phyloP scores from a whole-genome alignment of 2,797 vertebrate species.

The Eremophila alpestris region DNA sequence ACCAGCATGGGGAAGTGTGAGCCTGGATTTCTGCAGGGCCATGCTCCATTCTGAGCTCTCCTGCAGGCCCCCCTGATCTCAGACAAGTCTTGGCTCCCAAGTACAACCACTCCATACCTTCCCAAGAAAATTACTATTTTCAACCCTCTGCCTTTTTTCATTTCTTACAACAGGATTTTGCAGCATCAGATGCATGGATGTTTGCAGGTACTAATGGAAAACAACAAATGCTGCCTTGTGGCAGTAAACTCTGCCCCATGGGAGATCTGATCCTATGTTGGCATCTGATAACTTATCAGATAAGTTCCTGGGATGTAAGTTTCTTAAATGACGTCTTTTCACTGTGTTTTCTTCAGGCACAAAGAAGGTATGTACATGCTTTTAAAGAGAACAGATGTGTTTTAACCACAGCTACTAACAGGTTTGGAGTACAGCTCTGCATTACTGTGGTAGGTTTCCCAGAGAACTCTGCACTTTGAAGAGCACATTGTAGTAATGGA shows the following conservation, averaged over 20 bases:
- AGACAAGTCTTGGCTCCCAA: background rate
- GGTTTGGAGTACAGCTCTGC: background rate
- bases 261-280: background rate
- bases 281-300: rapidly evolving
- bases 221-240: background rate
- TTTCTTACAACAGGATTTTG: background rate
- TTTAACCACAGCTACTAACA: background rate
- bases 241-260: background rate
- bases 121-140: background rate
- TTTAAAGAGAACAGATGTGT: background rate
- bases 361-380: background rate
- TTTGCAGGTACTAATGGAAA: background rate
- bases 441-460: background rate
- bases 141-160: background rate
- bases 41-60: background rate
- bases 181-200: background rate
- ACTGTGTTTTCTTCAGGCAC: background rate
- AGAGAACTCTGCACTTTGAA: background rate
- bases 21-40: background rate
- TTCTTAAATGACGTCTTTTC: background rate
- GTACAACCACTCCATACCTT: background rate
- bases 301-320: background rate
- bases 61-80: rapidly evolving
- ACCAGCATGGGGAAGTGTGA: background rate
- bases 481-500: background rate